These are phyloP conservation scores for Montipora sp. DNA, from an alignment of 64 coral and sea anemone genomes.

Conservation along the genomic window DNA sequence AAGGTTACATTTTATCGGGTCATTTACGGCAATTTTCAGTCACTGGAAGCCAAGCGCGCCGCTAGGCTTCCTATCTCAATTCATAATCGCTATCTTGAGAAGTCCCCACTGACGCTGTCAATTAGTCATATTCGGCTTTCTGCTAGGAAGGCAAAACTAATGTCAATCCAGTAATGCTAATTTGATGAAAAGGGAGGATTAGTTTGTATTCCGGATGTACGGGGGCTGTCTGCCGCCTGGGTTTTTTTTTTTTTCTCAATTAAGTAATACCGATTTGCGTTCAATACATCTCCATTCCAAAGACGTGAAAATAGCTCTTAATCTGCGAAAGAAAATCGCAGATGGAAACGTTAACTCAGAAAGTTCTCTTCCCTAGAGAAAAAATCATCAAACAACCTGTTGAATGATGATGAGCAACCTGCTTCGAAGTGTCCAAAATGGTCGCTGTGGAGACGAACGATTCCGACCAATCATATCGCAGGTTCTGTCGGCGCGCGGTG, in stretches of 20 bases:
- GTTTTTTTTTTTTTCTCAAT: not conserved
- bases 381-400: constrained; percentile 80
- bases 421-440: constrained; percentile 60
- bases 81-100: not conserved
- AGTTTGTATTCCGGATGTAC: constrained; percentile 10
- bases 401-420: constrained; percentile 84
- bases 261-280: not conserved
- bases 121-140: constrained; percentile 45
- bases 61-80: not conserved
- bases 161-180: constrained; percentile 31
- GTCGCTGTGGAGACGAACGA: constrained; percentile 84
- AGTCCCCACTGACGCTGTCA: constrained; percentile 37
- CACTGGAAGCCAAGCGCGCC: not conserved
- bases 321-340: not conserved
- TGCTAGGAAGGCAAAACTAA: constrained; percentile 22
- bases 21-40: not conserved
- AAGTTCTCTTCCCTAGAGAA: constrained; percentile 57
- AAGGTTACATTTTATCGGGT: not conserved
- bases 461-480: constrained; percentile 74
- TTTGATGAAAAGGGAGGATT: constrained; percentile 8
- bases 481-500: constrained; percentile 25
- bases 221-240: not conserved
- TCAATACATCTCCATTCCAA: not conserved
- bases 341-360: constrained; percentile 21
- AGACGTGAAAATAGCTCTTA: not conserved